These are phyloP conservation scores for Etia nguti DNA, from an alignment of 2,113 vertebrate genomes.

Conservation along the genomic window DNA sequence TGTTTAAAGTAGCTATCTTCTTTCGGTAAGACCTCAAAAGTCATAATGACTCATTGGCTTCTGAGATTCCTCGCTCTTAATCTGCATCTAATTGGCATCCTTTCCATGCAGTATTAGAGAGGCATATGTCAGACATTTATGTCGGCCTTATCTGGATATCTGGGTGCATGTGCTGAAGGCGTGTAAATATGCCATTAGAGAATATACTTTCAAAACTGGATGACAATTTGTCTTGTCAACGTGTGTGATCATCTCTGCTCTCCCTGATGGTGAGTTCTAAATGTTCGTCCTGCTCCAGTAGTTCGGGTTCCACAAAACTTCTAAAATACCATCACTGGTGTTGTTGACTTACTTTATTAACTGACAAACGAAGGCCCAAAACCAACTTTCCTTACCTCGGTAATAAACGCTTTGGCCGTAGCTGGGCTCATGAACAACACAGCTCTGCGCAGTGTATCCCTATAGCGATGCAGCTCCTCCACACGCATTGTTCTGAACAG, in stretches of 20 bases:
- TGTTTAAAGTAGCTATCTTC: background rate
- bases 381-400: constrained; percentile 78
- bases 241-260: background rate
- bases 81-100: background rate
- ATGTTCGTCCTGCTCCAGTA: background rate
- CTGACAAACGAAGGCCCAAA: background rate
- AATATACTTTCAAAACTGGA: background rate
- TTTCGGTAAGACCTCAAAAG: background rate
- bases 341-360: background rate
- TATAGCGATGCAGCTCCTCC: constrained; percentile 93
- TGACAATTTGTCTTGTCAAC: background rate
- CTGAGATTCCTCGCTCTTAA: background rate
- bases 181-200: background rate
- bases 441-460: constrained; percentile 90
- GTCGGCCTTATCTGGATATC: background rate
- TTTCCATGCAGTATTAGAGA: background rate
- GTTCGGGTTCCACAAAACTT: background rate
- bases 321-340: background rate
- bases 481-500: constrained; percentile 94
- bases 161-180: background rate
- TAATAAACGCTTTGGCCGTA: constrained; percentile 93
- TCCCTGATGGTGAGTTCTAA: background rate
- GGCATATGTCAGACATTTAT: background rate
- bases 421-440: constrained; percentile 94
- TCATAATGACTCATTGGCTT: background rate